Evolutionary conservation across 2,797 vertebrate species (phyloP).

Genomic region (Thamnophis elegans): DNA sequence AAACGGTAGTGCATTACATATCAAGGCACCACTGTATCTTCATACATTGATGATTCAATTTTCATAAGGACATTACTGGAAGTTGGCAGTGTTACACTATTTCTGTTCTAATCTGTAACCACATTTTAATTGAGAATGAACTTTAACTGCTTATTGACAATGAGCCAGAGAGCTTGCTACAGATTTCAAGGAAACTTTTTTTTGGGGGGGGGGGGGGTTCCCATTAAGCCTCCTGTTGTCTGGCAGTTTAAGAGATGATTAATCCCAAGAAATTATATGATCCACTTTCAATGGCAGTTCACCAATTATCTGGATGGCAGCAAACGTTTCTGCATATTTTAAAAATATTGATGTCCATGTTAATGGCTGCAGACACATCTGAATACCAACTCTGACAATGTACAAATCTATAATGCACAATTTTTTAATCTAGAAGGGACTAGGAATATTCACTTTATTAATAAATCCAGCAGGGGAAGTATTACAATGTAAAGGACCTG

Average conservation of each 20-base stretch:
- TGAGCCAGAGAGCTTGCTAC: conserved; percentile 42
- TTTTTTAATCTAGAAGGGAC: conserved; percentile 9
- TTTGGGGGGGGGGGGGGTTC: not conserved
- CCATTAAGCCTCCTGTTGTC: not conserved
- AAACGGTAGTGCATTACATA: conserved; percentile 65
- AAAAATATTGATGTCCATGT: not conserved
- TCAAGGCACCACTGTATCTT: conserved; percentile 48
- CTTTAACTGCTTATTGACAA: conserved; percentile 50
- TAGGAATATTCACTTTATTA: not conserved
- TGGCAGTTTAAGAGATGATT: conserved; percentile 8
- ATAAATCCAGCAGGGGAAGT: conserved; percentile 24
- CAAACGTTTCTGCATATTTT: conserved; percentile 30
- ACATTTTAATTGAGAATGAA: conserved; percentile 68
- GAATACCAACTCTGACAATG: conserved; percentile 21
- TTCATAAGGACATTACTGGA: conserved; percentile 56
- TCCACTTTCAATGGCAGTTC: not conserved
- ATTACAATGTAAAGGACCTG: conserved; percentile 9
- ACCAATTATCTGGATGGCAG: conserved; percentile 1
- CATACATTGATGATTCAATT: conserved; percentile 67
- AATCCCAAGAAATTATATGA: not conserved
- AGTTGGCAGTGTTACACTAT: conserved; percentile 48
- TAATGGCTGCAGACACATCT: conserved; percentile 1
- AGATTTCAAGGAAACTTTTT: conserved; percentile 38
- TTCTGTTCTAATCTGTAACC: conserved; percentile 62
- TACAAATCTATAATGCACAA: conserved; percentile 17